A percentile compares a stretch with the other conserved stretches of the same genome.
Evolutionary conservation across 2,113 vertebrate genomes (phyloP).

Genomic region (Phasianus colchicus): DNA sequence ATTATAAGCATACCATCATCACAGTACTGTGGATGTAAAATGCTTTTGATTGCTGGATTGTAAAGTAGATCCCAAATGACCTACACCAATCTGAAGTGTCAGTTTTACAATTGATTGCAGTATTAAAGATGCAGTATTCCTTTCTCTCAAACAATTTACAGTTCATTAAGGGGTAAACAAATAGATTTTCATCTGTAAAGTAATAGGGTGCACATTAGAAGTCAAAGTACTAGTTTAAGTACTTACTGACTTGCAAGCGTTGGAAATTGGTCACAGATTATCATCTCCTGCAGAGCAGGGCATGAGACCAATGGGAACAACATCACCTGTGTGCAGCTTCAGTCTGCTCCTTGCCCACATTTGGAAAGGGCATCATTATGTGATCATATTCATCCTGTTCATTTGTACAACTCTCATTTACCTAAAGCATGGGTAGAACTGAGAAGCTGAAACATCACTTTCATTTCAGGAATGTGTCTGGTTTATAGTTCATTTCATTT

Average conservation of each 20-base stretch:
- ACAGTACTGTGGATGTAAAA: constrained; percentile 25
- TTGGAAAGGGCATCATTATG: background rate
- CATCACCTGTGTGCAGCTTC: background rate
- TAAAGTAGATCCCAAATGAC: constrained; percentile 30
- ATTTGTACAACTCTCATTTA: background rate
- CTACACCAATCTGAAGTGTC: constrained; percentile 50
- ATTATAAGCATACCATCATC: constrained; percentile 39
- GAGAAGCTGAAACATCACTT: background rate
- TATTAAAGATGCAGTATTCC: constrained; percentile 18
- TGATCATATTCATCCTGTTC: background rate
- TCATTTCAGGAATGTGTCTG: background rate
- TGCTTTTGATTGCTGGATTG: constrained; percentile 51
- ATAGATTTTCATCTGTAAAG: constrained; percentile 19
- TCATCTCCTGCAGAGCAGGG: background rate
- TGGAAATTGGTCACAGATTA: background rate
- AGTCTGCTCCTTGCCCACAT: background rate
- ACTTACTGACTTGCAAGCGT: background rate
- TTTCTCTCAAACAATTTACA: constrained; percentile 6
- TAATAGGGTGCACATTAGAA: background rate
- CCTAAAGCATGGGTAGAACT: background rate
- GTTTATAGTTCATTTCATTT: background rate
- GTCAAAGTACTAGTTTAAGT: background rate
- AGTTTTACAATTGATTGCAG: constrained; percentile 10
- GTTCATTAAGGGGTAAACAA: constrained; percentile 15
- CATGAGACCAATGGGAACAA: background rate